Evolutionary conservation across 2,888 invertebrate species (phyloP), one percentile per base, ranked within the genome.

Genomic region (Ochropleura plecta): DNA sequence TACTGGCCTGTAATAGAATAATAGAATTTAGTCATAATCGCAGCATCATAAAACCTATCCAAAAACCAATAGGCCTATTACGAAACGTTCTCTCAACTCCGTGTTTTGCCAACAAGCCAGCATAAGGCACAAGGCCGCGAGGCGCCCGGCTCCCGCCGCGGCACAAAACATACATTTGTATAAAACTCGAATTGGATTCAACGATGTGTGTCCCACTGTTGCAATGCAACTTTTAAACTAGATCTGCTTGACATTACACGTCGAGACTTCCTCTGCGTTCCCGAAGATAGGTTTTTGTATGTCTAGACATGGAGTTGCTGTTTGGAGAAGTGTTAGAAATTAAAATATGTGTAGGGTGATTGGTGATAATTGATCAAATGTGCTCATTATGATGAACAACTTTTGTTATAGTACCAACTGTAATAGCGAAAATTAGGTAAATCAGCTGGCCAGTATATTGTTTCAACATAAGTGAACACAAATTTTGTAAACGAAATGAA

Each of bases 151-250:
- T n/a, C 14, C 20, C 9, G 16, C 69, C 63, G 30, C 73, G 60
- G 64, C 78, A 84, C 88, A 89, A 88, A 90, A 90, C 86, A 91
- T 83, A 82, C 88, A 94, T 94, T 95, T 93, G 92, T 93, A 94
- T 94, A 92, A 92, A 92, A 94, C 89, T 92, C 89, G 86, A 92
- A 93, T 93, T 92, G 91, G 89, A 89, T 88, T 86, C 90, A 89
- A 89, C 89, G 85, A 91, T 86, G 88, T 88, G 89, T 89, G 88
- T 89, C 86, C 85, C 78, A 86, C 87, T 87, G 86, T 88, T 88
- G 90, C 89, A 89, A 90, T 88, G 85, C 88, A 93, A 94, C 90
- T 94, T 92, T 92, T 59, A 89, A 90, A 92, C 89, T 88, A 84
- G 84, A 86, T 83, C 87, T 85, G 82, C 79, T 85, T 79, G 67